phyloP scores from a whole-genome alignment of 2,113 vertebrate species.

The Rhinoderma darwinii region DNA sequence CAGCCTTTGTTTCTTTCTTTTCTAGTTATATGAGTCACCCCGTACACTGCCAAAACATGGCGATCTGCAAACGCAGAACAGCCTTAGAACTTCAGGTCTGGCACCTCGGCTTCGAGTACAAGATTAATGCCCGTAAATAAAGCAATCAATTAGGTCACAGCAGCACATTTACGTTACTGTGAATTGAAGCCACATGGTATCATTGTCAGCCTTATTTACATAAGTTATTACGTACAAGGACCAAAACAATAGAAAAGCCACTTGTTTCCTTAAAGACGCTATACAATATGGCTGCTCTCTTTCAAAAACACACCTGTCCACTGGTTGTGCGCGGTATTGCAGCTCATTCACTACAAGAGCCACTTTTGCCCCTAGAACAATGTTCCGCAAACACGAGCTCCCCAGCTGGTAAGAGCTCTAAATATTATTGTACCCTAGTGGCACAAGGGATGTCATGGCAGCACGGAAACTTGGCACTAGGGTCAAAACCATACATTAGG shows the following conservation, averaged over 20 bases:
- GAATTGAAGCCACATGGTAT: background rate
- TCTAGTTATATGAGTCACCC: constrained; percentile 23
- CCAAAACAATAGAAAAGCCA: background rate
- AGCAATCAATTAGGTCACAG: background rate
- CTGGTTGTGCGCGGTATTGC: too few relatives aligned
- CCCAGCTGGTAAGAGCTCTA: too few relatives aligned
- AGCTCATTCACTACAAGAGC: too few relatives aligned
- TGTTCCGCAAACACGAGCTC: too few relatives aligned
- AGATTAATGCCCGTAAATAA: background rate
- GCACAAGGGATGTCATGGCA: too few relatives aligned
- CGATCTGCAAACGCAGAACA: background rate
- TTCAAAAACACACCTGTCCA: too few relatives aligned
- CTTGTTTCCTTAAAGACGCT: background rate
- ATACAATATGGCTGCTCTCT: too few relatives aligned
- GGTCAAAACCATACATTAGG: too few relatives aligned
- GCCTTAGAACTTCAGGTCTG: background rate
- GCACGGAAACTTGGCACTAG: too few relatives aligned
- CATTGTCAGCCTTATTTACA: background rate
- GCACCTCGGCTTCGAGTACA: background rate
- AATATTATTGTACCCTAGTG: too few relatives aligned
- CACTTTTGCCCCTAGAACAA: too few relatives aligned
- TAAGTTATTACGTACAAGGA: background rate
- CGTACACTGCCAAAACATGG: background rate
- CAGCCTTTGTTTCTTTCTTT: background rate
- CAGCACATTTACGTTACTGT: background rate